Evolutionary conservation across 2,888 invertebrate genomes (phyloP).

Genomic region (Lasioglossum leucozonium): DNA sequence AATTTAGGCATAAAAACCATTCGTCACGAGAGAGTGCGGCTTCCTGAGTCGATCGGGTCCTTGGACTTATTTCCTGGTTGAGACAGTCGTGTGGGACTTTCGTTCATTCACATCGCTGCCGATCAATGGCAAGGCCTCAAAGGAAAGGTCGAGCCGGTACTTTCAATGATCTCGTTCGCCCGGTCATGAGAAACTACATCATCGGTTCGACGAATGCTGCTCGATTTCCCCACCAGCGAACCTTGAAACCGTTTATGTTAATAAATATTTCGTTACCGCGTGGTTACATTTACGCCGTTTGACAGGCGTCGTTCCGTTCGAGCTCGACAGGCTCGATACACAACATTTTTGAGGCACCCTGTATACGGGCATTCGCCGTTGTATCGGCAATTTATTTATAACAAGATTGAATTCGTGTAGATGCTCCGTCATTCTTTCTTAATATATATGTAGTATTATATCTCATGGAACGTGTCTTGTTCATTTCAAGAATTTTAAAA

Average conservation of each 20-base stretch:
- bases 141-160: slow-evolving; percentile 13
- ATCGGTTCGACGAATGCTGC: background rate
- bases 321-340: background rate
- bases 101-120: slow-evolving; percentile 60
- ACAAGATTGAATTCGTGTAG: no score
- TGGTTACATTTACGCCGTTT: background rate
- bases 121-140: slow-evolving; percentile 64
- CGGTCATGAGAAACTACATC: background rate
- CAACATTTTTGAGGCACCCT: no score
- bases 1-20: slow-evolving; percentile 64
- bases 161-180: background rate
- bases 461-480: no score
- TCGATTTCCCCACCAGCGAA: background rate
- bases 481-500: no score
- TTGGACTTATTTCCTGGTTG: slow-evolving; percentile 65
- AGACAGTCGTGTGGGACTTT: slow-evolving; percentile 36
- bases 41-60: slow-evolving; percentile 57
- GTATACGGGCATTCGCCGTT: no score
- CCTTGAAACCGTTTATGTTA: background rate
- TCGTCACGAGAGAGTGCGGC: slow-evolving; percentile 52
- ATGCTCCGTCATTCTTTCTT: no score
- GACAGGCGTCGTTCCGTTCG: background rate
- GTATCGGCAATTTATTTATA: no score
- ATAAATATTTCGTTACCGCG: background rate
- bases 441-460: no score